phyloP scores from a whole-genome alignment of 2,888 invertebrate species.

The Thyatira batis region DNA sequence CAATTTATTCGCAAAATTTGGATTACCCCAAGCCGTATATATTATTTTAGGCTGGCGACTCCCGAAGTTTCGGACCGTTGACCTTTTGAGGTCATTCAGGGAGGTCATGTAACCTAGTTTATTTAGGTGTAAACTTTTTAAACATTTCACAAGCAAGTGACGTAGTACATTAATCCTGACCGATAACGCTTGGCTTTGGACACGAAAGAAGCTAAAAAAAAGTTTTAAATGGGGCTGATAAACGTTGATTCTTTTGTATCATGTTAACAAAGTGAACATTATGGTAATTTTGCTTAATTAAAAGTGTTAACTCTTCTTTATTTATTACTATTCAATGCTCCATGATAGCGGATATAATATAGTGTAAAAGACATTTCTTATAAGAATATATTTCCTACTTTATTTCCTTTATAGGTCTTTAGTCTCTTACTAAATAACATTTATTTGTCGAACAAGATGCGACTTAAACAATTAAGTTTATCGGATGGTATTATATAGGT shows the following conservation, averaged over 20 bases:
- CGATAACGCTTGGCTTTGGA: neutral
- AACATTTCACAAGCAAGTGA: neutral
- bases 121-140: neutral
- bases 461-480: too few relatives aligned
- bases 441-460: too few relatives aligned
- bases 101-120: neutral
- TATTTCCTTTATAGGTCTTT: too few relatives aligned
- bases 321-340: neutral
- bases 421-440: too few relatives aligned
- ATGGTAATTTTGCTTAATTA: neutral
- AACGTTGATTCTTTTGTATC: conserved; percentile 10
- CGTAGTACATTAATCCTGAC: neutral
- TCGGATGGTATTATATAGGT: too few relatives aligned
- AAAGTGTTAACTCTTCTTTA: neutral
- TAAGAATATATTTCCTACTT: too few relatives aligned
- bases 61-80: neutral
- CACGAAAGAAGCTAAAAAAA: neutral
- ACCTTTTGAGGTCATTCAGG: neutral
- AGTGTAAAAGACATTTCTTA: too few relatives aligned
- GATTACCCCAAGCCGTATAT: neutral
- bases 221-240: neutral
- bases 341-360: too few relatives aligned
- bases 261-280: conserved; percentile 1
- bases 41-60: neutral
- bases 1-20: neutral